Percentiles rank a stretch among this genome's conserved stretches.
Conservation (phyloP, 2,113 vertebrate genomes). For the Platichthys stellatus region DNA sequence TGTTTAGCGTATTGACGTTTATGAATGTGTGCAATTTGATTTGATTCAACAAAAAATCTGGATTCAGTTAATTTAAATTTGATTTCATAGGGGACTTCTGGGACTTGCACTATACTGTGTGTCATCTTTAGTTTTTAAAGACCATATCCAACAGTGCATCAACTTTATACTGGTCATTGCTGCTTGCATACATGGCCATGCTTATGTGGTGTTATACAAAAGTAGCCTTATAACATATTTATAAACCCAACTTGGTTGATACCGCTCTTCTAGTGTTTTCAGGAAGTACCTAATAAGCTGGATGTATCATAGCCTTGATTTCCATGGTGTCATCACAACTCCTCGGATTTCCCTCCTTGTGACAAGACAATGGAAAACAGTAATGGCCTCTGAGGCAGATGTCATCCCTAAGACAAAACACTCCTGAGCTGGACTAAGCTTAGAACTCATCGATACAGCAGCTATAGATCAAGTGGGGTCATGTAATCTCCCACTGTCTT, state of each 20-base stretch:
- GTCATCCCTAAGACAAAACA: conserved; percentile 41
- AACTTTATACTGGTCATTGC: too few relatives aligned
- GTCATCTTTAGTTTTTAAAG: too few relatives aligned
- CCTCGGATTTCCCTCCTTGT: background rate
- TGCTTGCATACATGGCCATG: background rate
- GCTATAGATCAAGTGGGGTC: conserved; percentile 55
- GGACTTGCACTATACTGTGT: too few relatives aligned
- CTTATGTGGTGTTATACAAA: background rate
- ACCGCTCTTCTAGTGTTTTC: too few relatives aligned
- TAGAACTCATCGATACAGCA: conserved; percentile 47
- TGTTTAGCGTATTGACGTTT: too few relatives aligned
- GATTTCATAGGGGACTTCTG: too few relatives aligned
- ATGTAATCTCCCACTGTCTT: conserved; percentile 55
- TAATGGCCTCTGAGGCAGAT: conserved; percentile 7
- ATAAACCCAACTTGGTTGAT: too few relatives aligned
- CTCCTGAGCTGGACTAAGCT: conserved; percentile 18
- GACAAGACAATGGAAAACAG: conserved; percentile 34
- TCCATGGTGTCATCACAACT: background rate
- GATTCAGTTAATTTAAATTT: too few relatives aligned
- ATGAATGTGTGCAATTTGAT: too few relatives aligned
- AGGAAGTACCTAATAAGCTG: too few relatives aligned
- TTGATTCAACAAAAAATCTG: too few relatives aligned
- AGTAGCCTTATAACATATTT: background rate
- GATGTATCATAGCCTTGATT: background rate
- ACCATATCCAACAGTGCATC: too few relatives aligned